phyloP scores from a whole-genome alignment of 92 coral and sea anemone genomes.

The Montipora capitata region DNA sequence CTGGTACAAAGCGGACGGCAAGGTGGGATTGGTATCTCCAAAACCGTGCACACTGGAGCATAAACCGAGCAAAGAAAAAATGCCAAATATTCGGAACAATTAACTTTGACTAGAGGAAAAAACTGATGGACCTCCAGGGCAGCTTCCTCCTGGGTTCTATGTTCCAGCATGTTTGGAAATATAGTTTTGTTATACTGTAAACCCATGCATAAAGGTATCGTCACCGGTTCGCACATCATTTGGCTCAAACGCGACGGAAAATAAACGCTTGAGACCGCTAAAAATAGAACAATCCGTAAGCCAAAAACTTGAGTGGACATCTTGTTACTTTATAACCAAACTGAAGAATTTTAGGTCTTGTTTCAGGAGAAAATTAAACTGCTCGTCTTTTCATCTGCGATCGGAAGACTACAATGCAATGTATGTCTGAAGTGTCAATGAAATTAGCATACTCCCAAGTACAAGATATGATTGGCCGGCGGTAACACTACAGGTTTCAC shows the following conservation, averaged over 20 bases:
- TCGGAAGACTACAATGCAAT: constrained; percentile 7
- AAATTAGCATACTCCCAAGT: constrained; percentile 67
- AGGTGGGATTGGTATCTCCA: constrained; percentile 90
- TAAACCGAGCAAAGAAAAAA: constrained; percentile 95
- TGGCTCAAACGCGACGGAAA: constrained; percentile 70
- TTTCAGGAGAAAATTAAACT: background rate
- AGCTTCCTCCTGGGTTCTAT: constrained; percentile 93
- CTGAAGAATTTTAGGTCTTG: background rate
- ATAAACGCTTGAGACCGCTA: constrained; percentile 55
- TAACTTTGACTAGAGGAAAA: constrained; percentile 91
- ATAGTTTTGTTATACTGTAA: constrained; percentile 90
- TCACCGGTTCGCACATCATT: constrained; percentile 86
- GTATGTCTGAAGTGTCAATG: constrained; percentile 68
- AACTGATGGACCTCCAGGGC: constrained; percentile 90
- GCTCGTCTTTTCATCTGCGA: background rate
- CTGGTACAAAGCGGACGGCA: constrained; percentile 91
- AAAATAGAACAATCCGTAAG: constrained; percentile 41
- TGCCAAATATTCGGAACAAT: constrained; percentile 91
- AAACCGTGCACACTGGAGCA: constrained; percentile 91
- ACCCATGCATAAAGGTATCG: constrained; percentile 89
- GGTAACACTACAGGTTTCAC: constrained; percentile 50
- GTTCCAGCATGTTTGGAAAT: constrained; percentile 93
- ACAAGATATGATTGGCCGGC: constrained; percentile 70
- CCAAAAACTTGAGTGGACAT: background rate
- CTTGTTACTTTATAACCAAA: constrained; percentile 18